phyloP scores from a whole-genome alignment of 2,888 invertebrate genomes.

The Agrotis segetum region DNA sequence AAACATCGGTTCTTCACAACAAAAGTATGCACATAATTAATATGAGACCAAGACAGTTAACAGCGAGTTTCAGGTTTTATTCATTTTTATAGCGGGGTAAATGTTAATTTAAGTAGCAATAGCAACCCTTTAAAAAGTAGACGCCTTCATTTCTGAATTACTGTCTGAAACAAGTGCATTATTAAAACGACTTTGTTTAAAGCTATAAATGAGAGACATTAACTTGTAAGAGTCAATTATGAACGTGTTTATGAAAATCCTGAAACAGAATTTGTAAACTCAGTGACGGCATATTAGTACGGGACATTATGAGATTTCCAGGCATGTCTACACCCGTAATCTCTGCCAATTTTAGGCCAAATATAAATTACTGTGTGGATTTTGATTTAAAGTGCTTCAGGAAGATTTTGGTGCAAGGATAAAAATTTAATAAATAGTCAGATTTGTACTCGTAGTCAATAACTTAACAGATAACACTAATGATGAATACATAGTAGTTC shows the following conservation, averaged over 20 bases:
- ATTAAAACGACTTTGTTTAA: conserved; percentile 11
- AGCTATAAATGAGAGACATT: conserved; percentile 8
- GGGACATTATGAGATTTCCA: conserved; percentile 10
- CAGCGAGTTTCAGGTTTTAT: conserved; percentile 51
- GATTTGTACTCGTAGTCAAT: background rate
- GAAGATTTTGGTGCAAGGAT: background rate
- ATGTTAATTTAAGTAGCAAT: conserved; percentile 54
- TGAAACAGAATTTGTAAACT: conserved; percentile 33
- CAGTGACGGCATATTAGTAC: background rate
- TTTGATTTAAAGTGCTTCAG: background rate
- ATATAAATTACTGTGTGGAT: conserved; percentile 1
- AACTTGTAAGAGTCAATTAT: background rate
- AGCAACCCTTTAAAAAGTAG: conserved; percentile 50
- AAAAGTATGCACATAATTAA: conserved; percentile 65
- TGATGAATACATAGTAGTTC: conserved; percentile 15
- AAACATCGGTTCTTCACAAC: conserved; percentile 29
- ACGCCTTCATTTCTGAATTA: conserved; percentile 16
- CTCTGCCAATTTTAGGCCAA: conserved; percentile 1
- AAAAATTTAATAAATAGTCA: background rate
- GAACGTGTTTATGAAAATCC: background rate
- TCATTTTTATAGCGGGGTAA: conserved; percentile 55
- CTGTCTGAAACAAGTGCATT: conserved; percentile 34
- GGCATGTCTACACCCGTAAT: background rate
- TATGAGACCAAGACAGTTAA: conserved; percentile 48
- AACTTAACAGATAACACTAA: background rate